Base-by-base conservation (phyloP, 1,140 invertebrate genomes). In the Diabrotica undecimpunctata region DNA sequence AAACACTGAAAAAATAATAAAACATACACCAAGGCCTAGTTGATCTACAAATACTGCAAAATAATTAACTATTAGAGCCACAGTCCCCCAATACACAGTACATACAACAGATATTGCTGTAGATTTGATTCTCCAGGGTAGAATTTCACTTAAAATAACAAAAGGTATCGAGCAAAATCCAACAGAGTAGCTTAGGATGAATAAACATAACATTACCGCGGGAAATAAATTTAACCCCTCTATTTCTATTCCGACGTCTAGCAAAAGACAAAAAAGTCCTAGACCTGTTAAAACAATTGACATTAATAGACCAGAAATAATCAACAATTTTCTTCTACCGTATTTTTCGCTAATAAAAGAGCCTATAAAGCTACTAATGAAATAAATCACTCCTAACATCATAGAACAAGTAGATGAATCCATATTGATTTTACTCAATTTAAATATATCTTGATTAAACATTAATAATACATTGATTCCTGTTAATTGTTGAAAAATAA, bases 381-480 rank as follows among this genome's bases (percentile, higher is more conserved):
- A 79, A 78, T 87, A 85, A 0, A 93, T 87, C 13, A 80, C 75
- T 8, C 91, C 93, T 62, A 95, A 84, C 36, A 94, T 87, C 62
- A 95, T 93, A 2, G 92, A 86, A 0, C 86, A 85, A 11, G 87
- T 74, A 6, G 81, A 79, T 0, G 86, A 74, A 25, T 85, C 76
- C 0, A 92, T 62, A 0, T 69, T 75, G 0, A 83, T 84, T 0
- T 85, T 84, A 7, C 90, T 83, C 7, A 82, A 81, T 3, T 79
- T 68, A 71, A 91, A 94, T 72, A 91, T 94, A 0, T 79, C 81
- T 53, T 88, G 84, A 65, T 90, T 86, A 77, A 91, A 93, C 77
- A 93, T 93, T 14, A 94, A 83, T 0, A 95, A 87, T 5, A 89
- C 89, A 77, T 93, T 94, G 71, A 91, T 91, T 12, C 92, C 92